A percentile compares a stretch with the other conserved stretches of the same genome.
These are phyloP conservation scores for Drosophila trapezifrons DNA, from an alignment of 1,140 invertebrate species.

Conservation along the genomic window DNA sequence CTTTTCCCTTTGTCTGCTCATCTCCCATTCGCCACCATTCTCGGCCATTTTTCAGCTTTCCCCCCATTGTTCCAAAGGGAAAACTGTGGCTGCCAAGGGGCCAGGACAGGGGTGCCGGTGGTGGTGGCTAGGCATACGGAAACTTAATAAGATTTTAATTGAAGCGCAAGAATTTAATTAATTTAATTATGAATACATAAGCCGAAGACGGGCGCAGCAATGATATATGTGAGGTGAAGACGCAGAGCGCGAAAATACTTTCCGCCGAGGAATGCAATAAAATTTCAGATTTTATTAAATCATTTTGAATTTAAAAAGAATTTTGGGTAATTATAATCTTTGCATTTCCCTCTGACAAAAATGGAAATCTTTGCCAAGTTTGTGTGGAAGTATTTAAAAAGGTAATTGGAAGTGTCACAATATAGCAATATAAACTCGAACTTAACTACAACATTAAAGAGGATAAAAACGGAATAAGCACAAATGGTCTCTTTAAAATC, in stretches of 20 bases:
- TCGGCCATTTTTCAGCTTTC: slow-evolving; percentile 39
- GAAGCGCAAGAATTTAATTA: slow-evolving; percentile 83
- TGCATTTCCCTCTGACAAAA: not conserved
- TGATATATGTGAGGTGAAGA: slow-evolving; percentile 24
- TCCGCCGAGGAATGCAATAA: slow-evolving; percentile 37
- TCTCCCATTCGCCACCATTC: slow-evolving; percentile 27
- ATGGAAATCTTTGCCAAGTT: not conserved
- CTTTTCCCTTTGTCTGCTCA: slow-evolving; percentile 26
- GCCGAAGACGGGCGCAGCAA: slow-evolving; percentile 18
- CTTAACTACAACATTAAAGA: too few relatives aligned
- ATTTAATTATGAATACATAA: slow-evolving; percentile 71
- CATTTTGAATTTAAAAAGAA: not conserved
- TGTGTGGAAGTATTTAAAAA: not conserved
- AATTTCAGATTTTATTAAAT: slow-evolving; percentile 27
- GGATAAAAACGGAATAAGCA: too few relatives aligned
- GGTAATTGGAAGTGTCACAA: not conserved
- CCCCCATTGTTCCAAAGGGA: slow-evolving; percentile 37
- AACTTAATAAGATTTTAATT: slow-evolving; percentile 83
- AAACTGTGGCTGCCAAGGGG: slow-evolving; percentile 12
- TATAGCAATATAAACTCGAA: not conserved
- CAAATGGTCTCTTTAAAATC: too few relatives aligned
- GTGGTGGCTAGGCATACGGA: slow-evolving; percentile 40
- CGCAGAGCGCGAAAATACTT: slow-evolving; percentile 12
- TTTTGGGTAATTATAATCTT: not conserved
- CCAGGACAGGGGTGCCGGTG: not conserved